phyloP scores from a whole-genome alignment of 2,888 invertebrate species.

The Phaedon cochleariae region DNA sequence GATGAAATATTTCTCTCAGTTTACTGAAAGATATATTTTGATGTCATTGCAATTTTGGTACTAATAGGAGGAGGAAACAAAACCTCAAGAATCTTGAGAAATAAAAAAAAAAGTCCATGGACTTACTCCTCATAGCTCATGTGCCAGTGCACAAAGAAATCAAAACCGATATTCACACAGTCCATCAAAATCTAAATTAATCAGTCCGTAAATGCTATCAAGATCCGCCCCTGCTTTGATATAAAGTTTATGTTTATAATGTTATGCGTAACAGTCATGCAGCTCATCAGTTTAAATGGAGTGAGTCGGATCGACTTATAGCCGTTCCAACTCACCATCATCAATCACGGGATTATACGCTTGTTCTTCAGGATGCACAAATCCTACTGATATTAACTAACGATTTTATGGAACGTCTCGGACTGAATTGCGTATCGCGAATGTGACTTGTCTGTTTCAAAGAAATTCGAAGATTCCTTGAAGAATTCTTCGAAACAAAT shows the following conservation, averaged over 20 bases:
- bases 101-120: no score
- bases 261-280: constrained; percentile 57
- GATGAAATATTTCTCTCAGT: no score
- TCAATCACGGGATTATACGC: constrained; percentile 60
- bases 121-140: no score
- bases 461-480: background rate
- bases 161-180: no score
- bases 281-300: constrained; percentile 62
- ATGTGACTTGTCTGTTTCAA: constrained; percentile 18
- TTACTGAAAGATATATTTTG: no score
- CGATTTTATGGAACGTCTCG: constrained; percentile 55
- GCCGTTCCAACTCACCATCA: constrained; percentile 56
- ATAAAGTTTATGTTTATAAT: constrained; percentile 46
- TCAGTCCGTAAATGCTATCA: background rate
- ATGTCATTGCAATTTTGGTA: no score
- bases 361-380: constrained; percentile 54
- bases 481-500: no score
- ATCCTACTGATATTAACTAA: constrained; percentile 55
- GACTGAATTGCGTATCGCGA: constrained; percentile 45
- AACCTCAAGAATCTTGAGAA: no score
- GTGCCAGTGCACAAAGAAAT: no score
- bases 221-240: constrained; percentile 23
- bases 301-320: constrained; percentile 61
- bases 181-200: background rate
- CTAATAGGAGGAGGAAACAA: no score